Evolutionary conservation across 1,140 invertebrate species (phyloP).

Genomic region (Drosophila tristis): DNA sequence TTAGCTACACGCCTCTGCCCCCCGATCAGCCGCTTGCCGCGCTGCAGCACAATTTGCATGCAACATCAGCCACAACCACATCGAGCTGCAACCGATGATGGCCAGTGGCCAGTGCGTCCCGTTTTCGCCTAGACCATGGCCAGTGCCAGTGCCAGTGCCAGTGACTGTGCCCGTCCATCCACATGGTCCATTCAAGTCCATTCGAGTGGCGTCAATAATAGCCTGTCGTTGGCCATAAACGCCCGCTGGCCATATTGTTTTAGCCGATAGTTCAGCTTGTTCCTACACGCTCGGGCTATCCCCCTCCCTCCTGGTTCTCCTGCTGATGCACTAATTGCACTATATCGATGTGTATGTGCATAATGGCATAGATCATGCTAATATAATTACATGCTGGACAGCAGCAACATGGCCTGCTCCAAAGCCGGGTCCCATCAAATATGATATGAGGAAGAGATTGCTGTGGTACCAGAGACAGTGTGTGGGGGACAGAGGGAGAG

Average conservation of each 20-base stretch:
- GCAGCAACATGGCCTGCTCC: constrained; percentile 14
- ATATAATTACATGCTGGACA: constrained; percentile 73
- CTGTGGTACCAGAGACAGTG: constrained; percentile 1
- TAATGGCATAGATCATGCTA: constrained; percentile 82
- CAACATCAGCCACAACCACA: constrained; percentile 41
- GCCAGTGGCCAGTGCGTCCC: constrained; percentile 40
- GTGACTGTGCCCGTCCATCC: constrained; percentile 3
- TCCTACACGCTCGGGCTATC: constrained; percentile 13
- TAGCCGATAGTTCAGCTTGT: constrained; percentile 67
- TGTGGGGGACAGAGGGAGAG: background rate
- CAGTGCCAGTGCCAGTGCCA: constrained; percentile 15
- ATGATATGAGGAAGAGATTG: constrained; percentile 66
- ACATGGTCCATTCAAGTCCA: constrained; percentile 40
- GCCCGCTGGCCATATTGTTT: constrained; percentile 79
- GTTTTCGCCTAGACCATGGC: background rate
- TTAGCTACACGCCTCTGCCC: constrained; percentile 6
- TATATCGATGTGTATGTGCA: constrained; percentile 54
- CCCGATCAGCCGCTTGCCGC: constrained; percentile 39
- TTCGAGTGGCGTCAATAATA: constrained; percentile 79
- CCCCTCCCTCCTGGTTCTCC: background rate
- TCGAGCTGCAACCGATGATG: constrained; percentile 46
- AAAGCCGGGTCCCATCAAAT: constrained; percentile 45
- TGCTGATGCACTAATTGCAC: constrained; percentile 69
- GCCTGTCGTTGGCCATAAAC: constrained; percentile 80
- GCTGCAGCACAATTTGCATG: constrained; percentile 9